phyloP scores from a whole-genome alignment of 2,797 vertebrate species.

The Etheostoma nigrum region DNA sequence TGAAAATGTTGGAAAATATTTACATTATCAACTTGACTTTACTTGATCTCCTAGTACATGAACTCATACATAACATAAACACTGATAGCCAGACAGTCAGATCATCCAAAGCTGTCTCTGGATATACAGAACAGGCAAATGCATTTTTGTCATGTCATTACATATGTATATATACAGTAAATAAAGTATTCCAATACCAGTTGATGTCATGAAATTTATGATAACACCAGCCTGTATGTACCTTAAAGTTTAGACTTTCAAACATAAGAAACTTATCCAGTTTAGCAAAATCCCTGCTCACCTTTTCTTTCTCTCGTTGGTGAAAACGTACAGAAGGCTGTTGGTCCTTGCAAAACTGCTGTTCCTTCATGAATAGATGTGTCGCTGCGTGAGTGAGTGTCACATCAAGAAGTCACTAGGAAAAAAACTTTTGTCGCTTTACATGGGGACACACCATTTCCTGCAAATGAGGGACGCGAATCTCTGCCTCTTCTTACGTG shows the following conservation, averaged over 20 bases:
- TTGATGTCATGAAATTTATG: not conserved
- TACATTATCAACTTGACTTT: slow-evolving; percentile 1
- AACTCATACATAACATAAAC: not conserved
- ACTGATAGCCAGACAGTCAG: not conserved
- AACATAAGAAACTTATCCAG: slow-evolving; percentile 4
- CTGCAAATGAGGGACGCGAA: slow-evolving; percentile 49
- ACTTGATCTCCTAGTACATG: slow-evolving; percentile 1
- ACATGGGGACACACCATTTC: slow-evolving; percentile 68
- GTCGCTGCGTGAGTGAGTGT: slow-evolving; percentile 29
- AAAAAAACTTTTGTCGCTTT: slow-evolving; percentile 51
- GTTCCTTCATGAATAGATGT: slow-evolving; percentile 35
- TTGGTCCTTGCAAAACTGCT: slow-evolving; percentile 16
- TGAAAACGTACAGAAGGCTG: slow-evolving; percentile 25
- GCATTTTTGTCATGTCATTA: no score
- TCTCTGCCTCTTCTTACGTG: slow-evolving; percentile 59
- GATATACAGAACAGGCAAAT: slow-evolving; percentile 2
- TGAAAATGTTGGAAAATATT: slow-evolving; percentile 11
- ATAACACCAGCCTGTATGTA: not conserved
- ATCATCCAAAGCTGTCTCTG: not conserved
- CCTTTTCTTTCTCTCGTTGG: slow-evolving; percentile 13
- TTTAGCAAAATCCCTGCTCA: not conserved
- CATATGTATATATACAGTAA: not conserved
- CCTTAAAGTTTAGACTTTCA: slow-evolving; percentile 24
- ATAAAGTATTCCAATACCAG: not conserved
- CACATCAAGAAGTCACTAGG: slow-evolving; percentile 34